These are phyloP conservation scores for Trichonephila clavipes DNA, from an alignment of 1,140 invertebrate genomes.

Conservation along the genomic window DNA sequence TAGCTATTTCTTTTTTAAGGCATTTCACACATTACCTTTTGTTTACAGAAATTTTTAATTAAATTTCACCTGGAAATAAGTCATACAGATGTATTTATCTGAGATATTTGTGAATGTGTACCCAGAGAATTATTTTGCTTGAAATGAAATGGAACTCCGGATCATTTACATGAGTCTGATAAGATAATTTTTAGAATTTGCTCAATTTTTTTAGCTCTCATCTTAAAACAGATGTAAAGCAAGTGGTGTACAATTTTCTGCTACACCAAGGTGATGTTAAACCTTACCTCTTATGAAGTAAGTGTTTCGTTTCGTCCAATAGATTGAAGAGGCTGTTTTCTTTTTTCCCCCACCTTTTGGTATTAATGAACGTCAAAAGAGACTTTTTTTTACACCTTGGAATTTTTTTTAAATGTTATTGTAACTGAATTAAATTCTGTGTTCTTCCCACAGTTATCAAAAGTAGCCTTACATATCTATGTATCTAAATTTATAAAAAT, in stretches of 20 bases:
- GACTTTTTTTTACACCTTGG: neutral
- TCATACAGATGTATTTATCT: too few species aligned
- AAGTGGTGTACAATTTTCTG: neutral
- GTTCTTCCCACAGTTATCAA: neutral
- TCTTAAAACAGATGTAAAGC: neutral
- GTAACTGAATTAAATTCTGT: neutral
- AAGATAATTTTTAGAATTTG: neutral
- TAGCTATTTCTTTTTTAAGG: too few species aligned
- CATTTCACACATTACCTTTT: too few species aligned
- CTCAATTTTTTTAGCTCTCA: conserved; percentile 18
- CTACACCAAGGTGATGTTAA: neutral
- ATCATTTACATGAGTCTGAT: neutral
- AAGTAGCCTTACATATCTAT: neutral
- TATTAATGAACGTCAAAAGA: neutral
- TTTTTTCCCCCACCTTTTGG: neutral
- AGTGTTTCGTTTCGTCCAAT: conserved; percentile 15
- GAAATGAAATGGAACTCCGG: neutral
- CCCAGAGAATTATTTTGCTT: neutral
- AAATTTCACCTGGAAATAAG: neutral
- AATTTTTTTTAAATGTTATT: neutral
- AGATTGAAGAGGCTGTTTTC: neutral
- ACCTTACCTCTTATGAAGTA: neutral
- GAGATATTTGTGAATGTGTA: too few species aligned
- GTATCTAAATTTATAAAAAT: neutral
- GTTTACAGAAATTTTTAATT: neutral